A percentile compares a stretch with the other conserved stretches of the same genome.
Evolutionary conservation across 2,888 invertebrate species (phyloP).

Genomic region (Oeneis ivallda): DNA sequence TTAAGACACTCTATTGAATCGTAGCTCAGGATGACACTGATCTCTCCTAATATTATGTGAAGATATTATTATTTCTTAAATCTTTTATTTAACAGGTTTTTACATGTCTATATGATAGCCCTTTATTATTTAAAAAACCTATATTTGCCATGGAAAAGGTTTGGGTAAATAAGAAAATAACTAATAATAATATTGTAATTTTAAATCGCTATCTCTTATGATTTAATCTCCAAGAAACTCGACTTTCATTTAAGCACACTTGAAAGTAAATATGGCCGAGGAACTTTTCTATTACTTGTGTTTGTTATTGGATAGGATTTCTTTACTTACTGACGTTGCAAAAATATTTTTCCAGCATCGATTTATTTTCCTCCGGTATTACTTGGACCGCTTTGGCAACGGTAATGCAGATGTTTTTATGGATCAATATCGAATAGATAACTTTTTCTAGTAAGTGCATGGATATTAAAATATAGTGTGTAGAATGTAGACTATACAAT

Average conservation of each 20-base stretch:
- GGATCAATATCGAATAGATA: not conserved
- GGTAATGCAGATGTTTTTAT: conserved; percentile 9
- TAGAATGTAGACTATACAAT: no score
- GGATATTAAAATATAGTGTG: no score
- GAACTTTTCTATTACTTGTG: conserved; percentile 64
- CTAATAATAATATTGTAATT: not conserved
- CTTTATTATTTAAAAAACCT: no score
- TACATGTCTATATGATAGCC: no score
- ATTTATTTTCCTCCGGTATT: conserved; percentile 18
- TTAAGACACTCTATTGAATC: no score
- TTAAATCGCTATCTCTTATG: not conserved
- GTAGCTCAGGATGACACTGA: no score
- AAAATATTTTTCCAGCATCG: conserved; percentile 33
- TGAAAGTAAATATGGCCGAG: conserved; percentile 60
- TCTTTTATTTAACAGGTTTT: no score
- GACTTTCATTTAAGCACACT: conserved; percentile 58
- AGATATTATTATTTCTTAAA: no score
- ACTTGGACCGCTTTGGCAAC: not conserved
- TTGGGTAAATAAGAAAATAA: not conserved
- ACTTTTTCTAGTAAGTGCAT: not conserved
- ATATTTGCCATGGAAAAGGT: no score
- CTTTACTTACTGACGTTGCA: conserved; percentile 51
- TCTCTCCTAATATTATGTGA: no score
- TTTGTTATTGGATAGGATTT: conserved; percentile 52
- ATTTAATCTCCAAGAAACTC: conserved; percentile 16